Evolutionary conservation across 1,140 invertebrate species (phyloP).

Genomic region (Drosophila navojoa): DNA sequence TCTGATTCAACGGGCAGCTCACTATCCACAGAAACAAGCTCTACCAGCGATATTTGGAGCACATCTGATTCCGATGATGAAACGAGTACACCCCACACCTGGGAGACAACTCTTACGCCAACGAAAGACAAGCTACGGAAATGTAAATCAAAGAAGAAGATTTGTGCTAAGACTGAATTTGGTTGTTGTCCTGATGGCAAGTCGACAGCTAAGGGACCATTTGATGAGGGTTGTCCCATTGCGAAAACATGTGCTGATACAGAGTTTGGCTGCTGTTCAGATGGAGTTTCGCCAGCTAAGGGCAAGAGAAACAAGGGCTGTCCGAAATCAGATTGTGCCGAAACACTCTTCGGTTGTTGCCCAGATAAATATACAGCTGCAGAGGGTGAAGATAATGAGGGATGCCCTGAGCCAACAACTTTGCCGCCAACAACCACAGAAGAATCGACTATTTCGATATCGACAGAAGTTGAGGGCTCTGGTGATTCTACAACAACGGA

Average conservation of each 20-base stretch:
- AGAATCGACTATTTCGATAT: conserved; percentile 62
- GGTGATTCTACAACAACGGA: conserved; percentile 82
- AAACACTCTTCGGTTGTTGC: conserved; percentile 94
- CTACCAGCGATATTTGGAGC: conserved; percentile 83
- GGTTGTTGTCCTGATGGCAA: conserved; percentile 96
- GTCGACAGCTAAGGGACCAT: conserved; percentile 92
- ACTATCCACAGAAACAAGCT: conserved; percentile 63
- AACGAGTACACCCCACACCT: conserved; percentile 83
- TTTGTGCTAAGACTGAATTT: conserved; percentile 89
- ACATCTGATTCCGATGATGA: conserved; percentile 68
- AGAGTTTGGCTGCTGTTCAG: conserved; percentile 94
- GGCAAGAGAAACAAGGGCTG: conserved; percentile 91
- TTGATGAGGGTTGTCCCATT: conserved; percentile 91
- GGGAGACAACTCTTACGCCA: conserved; percentile 84
- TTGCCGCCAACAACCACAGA: conserved; percentile 78
- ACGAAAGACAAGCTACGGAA: conserved; percentile 85
- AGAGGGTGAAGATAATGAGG: conserved; percentile 92
- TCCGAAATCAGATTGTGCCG: conserved; percentile 89
- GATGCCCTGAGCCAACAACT: conserved; percentile 89
- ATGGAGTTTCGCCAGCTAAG: conserved; percentile 92
- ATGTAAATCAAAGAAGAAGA: conserved; percentile 86
- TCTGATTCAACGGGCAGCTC: conserved; percentile 51
- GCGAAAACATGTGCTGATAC: conserved; percentile 92
- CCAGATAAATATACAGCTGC: conserved; percentile 91
- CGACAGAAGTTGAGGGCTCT: conserved; percentile 71